Evolutionary conservation across 1,140 invertebrate genomes (phyloP), one percentile per base, ranked within the genome.

Genomic region (Trypoxylus dichotomus): DNA sequence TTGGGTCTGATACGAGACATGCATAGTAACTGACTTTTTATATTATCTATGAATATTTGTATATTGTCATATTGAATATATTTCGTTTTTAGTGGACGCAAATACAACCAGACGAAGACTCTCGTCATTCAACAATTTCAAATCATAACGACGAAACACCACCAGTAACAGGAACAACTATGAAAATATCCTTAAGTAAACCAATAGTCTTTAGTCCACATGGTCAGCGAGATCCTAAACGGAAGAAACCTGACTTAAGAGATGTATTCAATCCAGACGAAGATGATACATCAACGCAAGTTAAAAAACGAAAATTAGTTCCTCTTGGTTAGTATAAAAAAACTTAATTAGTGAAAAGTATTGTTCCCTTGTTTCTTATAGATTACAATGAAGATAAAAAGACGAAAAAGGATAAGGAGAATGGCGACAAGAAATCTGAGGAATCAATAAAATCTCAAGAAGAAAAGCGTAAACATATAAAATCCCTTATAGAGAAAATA

Each of bases 401-500:
- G 82, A 89, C 88, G 79, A 91, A 89, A 79, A 85, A 86, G 80
- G 87, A 87, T n/a, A 87, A 88, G 78, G 88, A 91, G 83, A 88
- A 90, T 81, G 89, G 92, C 75, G 89, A 91, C 75, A 93, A 92
- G 85, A 88, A 91, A 85, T 87, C 88, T 21, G 91, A 92, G 80
- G 91, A 92, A 81, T 89, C 89, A 79, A 88, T 89, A 81, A 94
- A 93, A 85, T 92, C 91, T 78, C 94, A 94, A 81, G 97, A 98
- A 87, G 98, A 99, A 86, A 99, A 99, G 86, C 89, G 96, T 71
- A 96, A 96, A 83, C 93, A 97, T 85, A 98, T 99, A 81, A 99
- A 99, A 89, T 94, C 94, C 76, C 91, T 99, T 78, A 99, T 99
- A 84, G 97, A 99, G 86, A 97, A 96, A 89, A 99, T 99, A 86